phyloP scores from a whole-genome alignment of 2,113 vertebrate species.

The Psettodes erumei region DNA sequence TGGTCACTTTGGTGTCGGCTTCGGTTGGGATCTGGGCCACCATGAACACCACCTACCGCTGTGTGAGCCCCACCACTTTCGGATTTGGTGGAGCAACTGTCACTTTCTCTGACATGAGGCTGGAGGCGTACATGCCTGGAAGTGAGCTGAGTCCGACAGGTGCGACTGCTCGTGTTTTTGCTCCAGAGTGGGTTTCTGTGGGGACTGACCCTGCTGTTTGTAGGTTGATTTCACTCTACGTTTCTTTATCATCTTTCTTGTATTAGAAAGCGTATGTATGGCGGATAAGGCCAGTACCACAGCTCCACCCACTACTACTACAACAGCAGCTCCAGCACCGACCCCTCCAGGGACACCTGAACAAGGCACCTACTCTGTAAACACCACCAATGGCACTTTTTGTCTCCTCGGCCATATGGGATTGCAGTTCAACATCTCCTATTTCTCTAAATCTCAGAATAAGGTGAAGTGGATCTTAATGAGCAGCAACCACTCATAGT shows the following conservation, averaged over 20 bases:
- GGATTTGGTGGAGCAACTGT: constrained; percentile 57
- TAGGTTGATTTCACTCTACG: neutral
- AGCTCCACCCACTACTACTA: constrained; percentile 30
- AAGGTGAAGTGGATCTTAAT: constrained; percentile 69
- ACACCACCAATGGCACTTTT: constrained; percentile 74
- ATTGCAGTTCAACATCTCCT: constrained; percentile 90
- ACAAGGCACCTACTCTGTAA: constrained; percentile 82
- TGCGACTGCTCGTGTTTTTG: constrained; percentile 48
- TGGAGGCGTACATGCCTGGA: constrained; percentile 89
- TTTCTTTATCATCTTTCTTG: neutral
- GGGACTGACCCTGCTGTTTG: neutral
- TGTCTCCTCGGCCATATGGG: constrained; percentile 91
- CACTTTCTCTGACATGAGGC: constrained; percentile 81
- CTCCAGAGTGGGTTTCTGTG: neutral
- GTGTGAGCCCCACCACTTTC: constrained; percentile 75
- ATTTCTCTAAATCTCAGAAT: constrained; percentile 70
- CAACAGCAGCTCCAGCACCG: constrained; percentile 59
- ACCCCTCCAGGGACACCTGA: constrained; percentile 75
- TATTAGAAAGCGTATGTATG: constrained; percentile 85
- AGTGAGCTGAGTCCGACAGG: constrained; percentile 85
- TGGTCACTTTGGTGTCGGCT: constrained; percentile 59
- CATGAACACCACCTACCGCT: constrained; percentile 87
- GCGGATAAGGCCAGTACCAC: constrained; percentile 80
- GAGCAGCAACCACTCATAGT: neutral
- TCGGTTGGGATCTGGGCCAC: constrained; percentile 81